phyloP scores from a whole-genome alignment of 2,888 invertebrate species.

The Lithophane socia region DNA sequence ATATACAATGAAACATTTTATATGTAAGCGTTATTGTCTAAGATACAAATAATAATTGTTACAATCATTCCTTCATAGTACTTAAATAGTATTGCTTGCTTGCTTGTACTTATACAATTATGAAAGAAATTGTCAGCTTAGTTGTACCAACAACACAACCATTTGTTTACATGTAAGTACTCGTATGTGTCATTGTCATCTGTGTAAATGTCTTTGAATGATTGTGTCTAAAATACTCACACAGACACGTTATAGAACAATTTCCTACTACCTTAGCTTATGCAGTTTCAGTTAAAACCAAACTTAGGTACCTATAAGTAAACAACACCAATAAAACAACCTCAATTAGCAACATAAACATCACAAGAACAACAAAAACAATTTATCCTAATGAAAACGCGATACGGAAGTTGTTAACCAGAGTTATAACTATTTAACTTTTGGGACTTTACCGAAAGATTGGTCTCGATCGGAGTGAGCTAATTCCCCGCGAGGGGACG shows the following conservation, averaged over 20 bases:
- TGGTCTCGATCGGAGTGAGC: conserved; percentile 24
- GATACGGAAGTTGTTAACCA: conserved; percentile 36
- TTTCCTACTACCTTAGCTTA: not conserved
- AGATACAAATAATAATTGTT: too few species aligned
- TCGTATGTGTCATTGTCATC: too few species aligned
- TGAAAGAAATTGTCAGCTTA: too few species aligned
- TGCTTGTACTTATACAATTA: too few species aligned
- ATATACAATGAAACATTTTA: too few species aligned
- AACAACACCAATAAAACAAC: conserved; percentile 13
- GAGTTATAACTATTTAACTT: conserved; percentile 43
- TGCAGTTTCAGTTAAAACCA: not conserved
- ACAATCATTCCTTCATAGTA: too few species aligned
- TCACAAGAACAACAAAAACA: conserved; percentile 31
- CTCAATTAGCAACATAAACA: conserved; percentile 22
- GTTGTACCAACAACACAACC: too few species aligned
- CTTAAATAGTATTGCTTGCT: too few species aligned
- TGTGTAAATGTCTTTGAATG: too few species aligned
- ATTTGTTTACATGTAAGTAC: too few species aligned
- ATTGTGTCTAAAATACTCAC: not conserved
- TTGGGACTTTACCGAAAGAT: conserved; percentile 8
- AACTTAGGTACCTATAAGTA: not conserved
- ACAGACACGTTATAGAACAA: not conserved
- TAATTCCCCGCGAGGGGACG: conserved; percentile 28
- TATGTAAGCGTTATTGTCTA: too few species aligned
- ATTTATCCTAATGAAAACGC: conserved; percentile 29